phyloP scores from a whole-genome alignment of 1,140 invertebrate genomes.

The Doryteuthis pealeii region DNA sequence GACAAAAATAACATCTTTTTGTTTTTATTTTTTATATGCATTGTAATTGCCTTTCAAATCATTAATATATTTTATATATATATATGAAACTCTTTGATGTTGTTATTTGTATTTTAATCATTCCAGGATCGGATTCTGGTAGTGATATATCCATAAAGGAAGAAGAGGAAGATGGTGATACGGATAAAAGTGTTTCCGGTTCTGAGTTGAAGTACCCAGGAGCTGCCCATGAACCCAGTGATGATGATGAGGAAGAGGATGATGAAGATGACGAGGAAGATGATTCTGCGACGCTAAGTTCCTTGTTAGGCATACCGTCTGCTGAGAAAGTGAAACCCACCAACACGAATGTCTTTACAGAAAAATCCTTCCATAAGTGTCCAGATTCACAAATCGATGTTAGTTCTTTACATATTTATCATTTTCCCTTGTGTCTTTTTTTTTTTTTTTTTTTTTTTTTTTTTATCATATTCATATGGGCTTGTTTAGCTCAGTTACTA shows the following conservation, averaged over 20 bases:
- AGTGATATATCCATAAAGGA: constrained; percentile 42
- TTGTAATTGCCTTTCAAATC: no score
- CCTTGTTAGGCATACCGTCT: neutral
- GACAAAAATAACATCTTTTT: no score
- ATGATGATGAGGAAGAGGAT: constrained; percentile 37
- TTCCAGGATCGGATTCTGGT: constrained; percentile 51
- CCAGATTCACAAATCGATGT: neutral
- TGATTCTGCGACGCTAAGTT: constrained; percentile 14
- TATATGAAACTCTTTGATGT: neutral
- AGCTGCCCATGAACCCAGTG: constrained; percentile 7
- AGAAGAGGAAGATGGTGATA: constrained; percentile 6
- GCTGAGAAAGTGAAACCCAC: neutral
- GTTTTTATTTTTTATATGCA: neutral
- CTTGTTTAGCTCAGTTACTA: no score
- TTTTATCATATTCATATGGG: no score
- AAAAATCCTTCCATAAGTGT: neutral
- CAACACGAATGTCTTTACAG: neutral
- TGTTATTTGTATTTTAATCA: neutral
- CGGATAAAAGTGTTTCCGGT: constrained; percentile 3
- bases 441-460: no score
- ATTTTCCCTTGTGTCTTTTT: neutral
- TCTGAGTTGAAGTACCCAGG: constrained; percentile 6
- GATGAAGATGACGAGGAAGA: constrained; percentile 30
- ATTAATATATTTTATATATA: no score
- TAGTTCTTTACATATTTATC: neutral